Percentiles rank a stretch among this genome's conserved stretches.
These are phyloP conservation scores for Brachypteracias leptosomus DNA, from an alignment of 2,113 vertebrate genomes.

Conservation along the genomic window DNA sequence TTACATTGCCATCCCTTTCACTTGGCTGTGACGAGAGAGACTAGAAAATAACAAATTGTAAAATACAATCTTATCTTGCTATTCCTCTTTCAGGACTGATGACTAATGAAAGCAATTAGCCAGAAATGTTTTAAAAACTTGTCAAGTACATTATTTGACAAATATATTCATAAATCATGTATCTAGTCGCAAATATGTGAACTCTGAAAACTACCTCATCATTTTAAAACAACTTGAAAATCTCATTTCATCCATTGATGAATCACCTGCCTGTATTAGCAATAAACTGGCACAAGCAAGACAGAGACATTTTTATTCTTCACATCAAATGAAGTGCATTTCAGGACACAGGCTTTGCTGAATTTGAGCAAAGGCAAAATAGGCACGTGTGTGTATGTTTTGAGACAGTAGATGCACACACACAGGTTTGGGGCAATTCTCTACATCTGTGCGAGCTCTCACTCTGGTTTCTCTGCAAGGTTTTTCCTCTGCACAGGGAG, in stretches of 20 bases:
- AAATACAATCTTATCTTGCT: not conserved
- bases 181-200: slow-evolving; percentile 12
- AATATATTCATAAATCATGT: slow-evolving; percentile 27
- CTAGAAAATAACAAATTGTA: not conserved
- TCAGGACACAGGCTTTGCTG: not conserved
- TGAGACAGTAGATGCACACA: not conserved
- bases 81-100: slow-evolving; percentile 2
- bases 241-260: slow-evolving; percentile 32
- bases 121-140: slow-evolving; percentile 51
- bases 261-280: slow-evolving; percentile 23
- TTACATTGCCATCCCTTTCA: not conserved
- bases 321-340: not conserved
- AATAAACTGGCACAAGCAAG: slow-evolving; percentile 9
- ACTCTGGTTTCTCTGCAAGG: not conserved
- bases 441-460: not conserved
- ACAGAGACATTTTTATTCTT: slow-evolving; percentile 11
- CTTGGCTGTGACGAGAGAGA: not conserved
- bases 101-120: slow-evolving; percentile 52
- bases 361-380: not conserved
- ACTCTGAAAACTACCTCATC: slow-evolving; percentile 41
- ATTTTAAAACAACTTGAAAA: slow-evolving; percentile 52
- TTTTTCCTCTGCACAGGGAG: not conserved
- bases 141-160: slow-evolving; percentile 44
- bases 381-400: not conserved
- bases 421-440: not conserved